Evolutionary conservation across 2,113 vertebrate species (phyloP), one percentile per base, ranked within the genome.

Genomic region (Toxostoma redivivum): DNA sequence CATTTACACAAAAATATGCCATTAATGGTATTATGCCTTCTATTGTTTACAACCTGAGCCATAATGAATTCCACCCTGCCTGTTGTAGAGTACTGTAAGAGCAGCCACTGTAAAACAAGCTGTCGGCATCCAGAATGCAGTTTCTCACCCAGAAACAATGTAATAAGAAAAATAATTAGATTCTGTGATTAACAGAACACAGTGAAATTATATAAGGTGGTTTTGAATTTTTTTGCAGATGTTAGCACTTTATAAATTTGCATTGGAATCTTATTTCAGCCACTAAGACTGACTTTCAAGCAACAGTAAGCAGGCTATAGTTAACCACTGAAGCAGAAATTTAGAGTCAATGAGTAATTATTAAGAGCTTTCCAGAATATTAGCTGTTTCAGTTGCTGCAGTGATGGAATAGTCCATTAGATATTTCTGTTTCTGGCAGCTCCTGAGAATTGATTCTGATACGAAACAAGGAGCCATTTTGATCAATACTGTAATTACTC

Each of bases 401-500:
- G 92, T 98, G 98, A 98, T 98, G 97, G 98, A 99, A 98, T 96
- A 98, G 97, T 98, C 98, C 97, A 98, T 98, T 98, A 98, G 97
- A 98, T 97, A 94, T 98, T 98, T 97, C 97, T 97, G 97, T 96
- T 98, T 95, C 97, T 96, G 97, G 97, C 96, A 96, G 95, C 97
- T 98, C 97, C 97, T 90, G 97, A 81, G 94, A 98, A 99, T 98
- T 98, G 98, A 99, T 98, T 98, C 89, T 82, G 97, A 97, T 98
- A 95, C 91, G 89, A 98, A 98, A 98, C 97, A 96, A 97, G 56
- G 96, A 96, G 94, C 95, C 76, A 6, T 98, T 98, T 95, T 98
- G 97, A 98, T 99, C 98, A 97, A 98, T 99, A 98, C 97, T 97
- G 95, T 98, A 98, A 98, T 98, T 98, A 98, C 96, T 98, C 98